Base-by-base conservation (phyloP, 2,888 invertebrate genomes). In the Glyphotaelius pellucidus region DNA sequence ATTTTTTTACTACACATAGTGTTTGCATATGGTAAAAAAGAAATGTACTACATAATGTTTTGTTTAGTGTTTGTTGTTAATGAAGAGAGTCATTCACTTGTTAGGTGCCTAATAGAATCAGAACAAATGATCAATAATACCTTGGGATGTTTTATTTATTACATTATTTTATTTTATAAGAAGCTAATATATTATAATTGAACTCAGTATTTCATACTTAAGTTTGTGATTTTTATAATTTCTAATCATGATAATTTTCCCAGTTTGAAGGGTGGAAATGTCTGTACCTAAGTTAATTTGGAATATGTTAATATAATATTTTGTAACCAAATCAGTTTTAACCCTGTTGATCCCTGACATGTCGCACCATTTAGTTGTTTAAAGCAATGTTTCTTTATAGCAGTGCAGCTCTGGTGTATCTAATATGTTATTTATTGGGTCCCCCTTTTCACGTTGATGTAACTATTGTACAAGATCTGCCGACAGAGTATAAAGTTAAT, bases 401-500 rank as follows among this genome's bases (percentile, higher is more conserved):
- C 90, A 38, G 83, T 83, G 90, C 31, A 31, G 81, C 81, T 32
- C 81, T 31, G 31, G 81, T 81, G 81, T 14, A 67, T 67, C 67
- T 67, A 67, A 67, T 67, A 67, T 67, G 90, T 90, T 91, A 90
- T 92, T 92, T 92, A 90, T 90, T 83, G 92, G 92, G 79, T 47
- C 90, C 80, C 35, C 87, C 91, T 91, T 89, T 89, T 91, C 89
- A 86, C 90, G 79, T 87, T 67, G 31, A 80, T 88, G 89, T 67
- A 91, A 92, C 87, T 81, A 92, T 89, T 91, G 93, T 93, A 94
- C 95, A 96, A 96, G 96, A 96, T 96, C 95, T 96, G 96, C 95
- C 95, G 95, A 92, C 92, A 93, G 91, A 95, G 95, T 93, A 96
- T 95, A 95, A 96, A 95, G 96, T 96, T 96, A 95, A 95, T 96